Base-by-base conservation (phyloP, 2,113 vertebrate genomes). In the Gallinago jamesoni region DNA sequence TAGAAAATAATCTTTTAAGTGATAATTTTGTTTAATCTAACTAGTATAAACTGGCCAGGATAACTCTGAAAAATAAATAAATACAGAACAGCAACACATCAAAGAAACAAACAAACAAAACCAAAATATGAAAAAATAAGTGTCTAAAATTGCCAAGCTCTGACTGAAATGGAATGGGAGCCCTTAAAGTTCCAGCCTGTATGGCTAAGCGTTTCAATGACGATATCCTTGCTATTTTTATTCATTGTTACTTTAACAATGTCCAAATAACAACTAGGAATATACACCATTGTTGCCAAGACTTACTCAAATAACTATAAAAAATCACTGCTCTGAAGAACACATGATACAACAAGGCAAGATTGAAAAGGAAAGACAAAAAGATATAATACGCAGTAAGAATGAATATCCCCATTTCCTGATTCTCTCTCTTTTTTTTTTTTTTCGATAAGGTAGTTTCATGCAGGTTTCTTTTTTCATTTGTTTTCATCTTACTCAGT, bases 401-500 rank as follows among this genome's bases (percentile, higher is more conserved):
- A 93, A 86, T 17, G 39, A 92, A 68, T 57, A 75, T 91, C 33
- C 20, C 17, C 9, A 55, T 93, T 93, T 89, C 52, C 27, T 17
- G 21, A n/a, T 43, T 75, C 62, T 37, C 31, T 39, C 1, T 57
- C 10, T 47, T 19, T 23, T 35, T 83, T 47, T 60, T 24, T 56
- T 72, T 84, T 47, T 52, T 59, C 45, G 23, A 48, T 45, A 39
- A 91, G 64, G 57, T 72, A 91, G 80, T 82, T 43, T 89, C 55
- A 56, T 24, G n/a, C 31, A 82, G 76, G 55, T 91, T 69, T 81
- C 47, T 78, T 93, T 92, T 90, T 87, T 91, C 73, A 91, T 85
- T 95, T 95, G 77, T 78, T 97, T 86, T 89, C 57, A 84, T 91
- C 72, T 87, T 93, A 74, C 79, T 81, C 87, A 69, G 85, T 59